These are phyloP conservation scores for Drosophila testacea DNA, from an alignment of 2,888 invertebrate genomes.

Conservation along the genomic window DNA sequence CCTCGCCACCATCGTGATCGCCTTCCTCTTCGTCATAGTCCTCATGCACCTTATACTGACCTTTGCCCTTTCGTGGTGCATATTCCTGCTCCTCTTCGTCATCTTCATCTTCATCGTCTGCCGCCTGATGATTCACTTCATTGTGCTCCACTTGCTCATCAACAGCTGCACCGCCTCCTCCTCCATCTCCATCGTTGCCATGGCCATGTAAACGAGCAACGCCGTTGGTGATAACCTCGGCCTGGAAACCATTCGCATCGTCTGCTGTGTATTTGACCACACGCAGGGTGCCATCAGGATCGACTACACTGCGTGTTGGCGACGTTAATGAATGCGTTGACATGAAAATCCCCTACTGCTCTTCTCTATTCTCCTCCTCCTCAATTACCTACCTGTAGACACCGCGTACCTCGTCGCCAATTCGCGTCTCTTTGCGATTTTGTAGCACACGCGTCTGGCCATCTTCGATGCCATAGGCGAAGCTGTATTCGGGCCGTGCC, in stretches of 20 bases:
- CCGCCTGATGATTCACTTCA: conserved; percentile 25
- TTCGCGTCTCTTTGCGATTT: conserved; percentile 89
- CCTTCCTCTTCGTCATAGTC: conserved; percentile 45
- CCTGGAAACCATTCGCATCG: conserved; percentile 91
- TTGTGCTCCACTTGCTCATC: conserved; percentile 64
- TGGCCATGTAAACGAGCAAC: conserved; percentile 80
- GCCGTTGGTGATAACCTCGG: conserved; percentile 84
- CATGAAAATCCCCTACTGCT: conserved; percentile 9
- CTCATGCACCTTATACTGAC: conserved; percentile 59
- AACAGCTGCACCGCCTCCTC: conserved; percentile 32
- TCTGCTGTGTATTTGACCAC: conserved; percentile 91
- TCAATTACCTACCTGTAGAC: conserved; percentile 87
- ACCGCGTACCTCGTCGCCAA: conserved; percentile 90
- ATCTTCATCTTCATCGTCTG: conserved; percentile 4
- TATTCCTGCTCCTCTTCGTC: conserved; percentile 5
- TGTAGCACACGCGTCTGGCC: conserved; percentile 90
- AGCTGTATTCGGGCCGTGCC: conserved; percentile 91
- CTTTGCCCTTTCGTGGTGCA: conserved; percentile 24
- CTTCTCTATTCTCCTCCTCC: not conserved
- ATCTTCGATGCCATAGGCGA: conserved; percentile 92
- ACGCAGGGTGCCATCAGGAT: conserved; percentile 90
- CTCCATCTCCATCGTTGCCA: conserved; percentile 40
- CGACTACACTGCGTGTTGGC: conserved; percentile 86
- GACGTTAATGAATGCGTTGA: conserved; percentile 56
- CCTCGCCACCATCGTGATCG: conserved; percentile 41